Evolutionary conservation across 2,113 vertebrate species (phyloP).

Genomic region (Leiothrix lutea): DNA sequence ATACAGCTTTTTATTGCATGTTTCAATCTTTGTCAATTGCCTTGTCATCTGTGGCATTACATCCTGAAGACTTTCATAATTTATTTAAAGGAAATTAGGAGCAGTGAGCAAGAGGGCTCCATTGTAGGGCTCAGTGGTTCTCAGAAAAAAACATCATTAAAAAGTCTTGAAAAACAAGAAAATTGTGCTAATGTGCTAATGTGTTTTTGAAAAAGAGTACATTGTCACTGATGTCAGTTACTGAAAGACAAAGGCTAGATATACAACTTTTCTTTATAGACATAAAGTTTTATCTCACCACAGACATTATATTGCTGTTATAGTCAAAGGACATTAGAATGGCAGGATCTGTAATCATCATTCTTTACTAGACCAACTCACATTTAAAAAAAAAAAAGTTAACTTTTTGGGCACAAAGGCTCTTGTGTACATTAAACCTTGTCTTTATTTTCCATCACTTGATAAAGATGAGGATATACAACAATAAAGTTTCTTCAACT

Average conservation of each 20-base stretch:
- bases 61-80: background rate
- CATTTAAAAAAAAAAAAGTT: background rate
- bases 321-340: background rate
- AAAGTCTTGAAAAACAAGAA: background rate
- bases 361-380: background rate
- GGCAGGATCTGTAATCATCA: background rate
- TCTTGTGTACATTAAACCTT: background rate
- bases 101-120: background rate
- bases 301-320: background rate
- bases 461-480: background rate
- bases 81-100: background rate
- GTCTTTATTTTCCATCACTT: background rate
- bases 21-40: background rate
- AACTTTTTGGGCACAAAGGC: background rate
- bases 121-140: background rate
- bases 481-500: background rate
- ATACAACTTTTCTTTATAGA: background rate
- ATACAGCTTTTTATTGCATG: background rate
- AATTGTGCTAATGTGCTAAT: background rate
- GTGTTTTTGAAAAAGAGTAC: background rate
- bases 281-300: background rate
- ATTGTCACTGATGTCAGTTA: background rate
- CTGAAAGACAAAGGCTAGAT: background rate
- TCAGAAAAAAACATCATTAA: background rate
- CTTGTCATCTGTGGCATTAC: background rate